Base-by-base conservation (phyloP, 2,888 invertebrate species). In the Acanthosepion esculentum region DNA sequence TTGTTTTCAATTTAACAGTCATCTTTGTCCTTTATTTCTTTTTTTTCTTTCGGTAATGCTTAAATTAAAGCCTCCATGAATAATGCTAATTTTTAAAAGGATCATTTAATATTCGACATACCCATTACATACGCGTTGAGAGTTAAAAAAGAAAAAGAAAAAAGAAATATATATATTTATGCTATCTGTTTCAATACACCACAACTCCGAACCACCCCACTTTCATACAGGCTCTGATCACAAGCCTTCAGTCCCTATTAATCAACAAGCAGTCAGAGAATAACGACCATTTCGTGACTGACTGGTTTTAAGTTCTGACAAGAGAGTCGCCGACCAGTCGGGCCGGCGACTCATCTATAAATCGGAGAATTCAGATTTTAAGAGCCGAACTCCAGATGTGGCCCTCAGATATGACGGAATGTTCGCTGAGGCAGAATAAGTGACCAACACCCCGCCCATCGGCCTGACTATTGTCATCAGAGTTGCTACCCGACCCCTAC, bases 381-480 rank as follows among this genome's bases (percentile, higher is more conserved):
- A 78, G 29, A 78, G 78, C 78, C 78, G 29, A 29, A n/a, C 29
- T 78, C 78, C 78, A 78, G 78, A 78, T 78, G 78, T 29, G 29
- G 29, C n/a, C n/a, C 15, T 78, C n/a, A 78, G 78, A 78, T 78
- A 78, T 78, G 78, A 78, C 78, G 78, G 78, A 78, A 78, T 78
- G 78, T 78, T 78, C 78, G 29, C 78, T n/a, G 29, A n/a, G 29
- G 78, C n/a, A n/a, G 78, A 78, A 78, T 78, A 78, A 78, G 78
- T 78, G 78, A 29, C 29, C 78, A 78, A 78, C 78, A 78, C 29
- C 29, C 29, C 29, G 3, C 7, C 78, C n/a, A 29, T n/a, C 78
- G 78, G 78, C 78, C 78, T n/a, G 78, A 78, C n/a, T 78, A 78
- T 78, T 78, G 78, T 78, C 29, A 78, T 29, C 78, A 78, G 78